These are phyloP conservation scores for Meiosimyza decipiens DNA, from an alignment of 2,888 invertebrate species.

Conservation along the genomic window DNA sequence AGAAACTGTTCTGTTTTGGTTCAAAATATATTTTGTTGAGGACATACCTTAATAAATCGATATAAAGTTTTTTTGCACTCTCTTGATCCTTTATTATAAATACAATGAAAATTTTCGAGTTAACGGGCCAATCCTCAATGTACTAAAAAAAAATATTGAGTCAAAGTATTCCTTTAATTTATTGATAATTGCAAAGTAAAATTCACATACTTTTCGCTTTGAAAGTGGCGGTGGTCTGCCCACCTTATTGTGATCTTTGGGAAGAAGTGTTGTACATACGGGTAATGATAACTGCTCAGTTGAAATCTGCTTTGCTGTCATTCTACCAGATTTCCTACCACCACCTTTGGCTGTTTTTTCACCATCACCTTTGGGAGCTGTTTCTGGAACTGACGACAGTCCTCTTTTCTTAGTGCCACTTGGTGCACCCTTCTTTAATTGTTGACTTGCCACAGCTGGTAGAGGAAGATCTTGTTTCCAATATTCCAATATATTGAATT, in stretches of 20 bases:
- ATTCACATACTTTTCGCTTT: constrained; percentile 48
- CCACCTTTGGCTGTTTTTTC: constrained; percentile 9
- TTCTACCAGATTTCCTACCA: not conserved
- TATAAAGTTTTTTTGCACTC: constrained; percentile 46
- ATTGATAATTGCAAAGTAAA: not conserved
- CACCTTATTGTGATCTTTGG: constrained; percentile 50
- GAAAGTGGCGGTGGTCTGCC: constrained; percentile 45
- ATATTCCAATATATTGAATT: constrained; percentile 45
- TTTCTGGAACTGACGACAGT: not conserved
- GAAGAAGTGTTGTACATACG: constrained; percentile 31
- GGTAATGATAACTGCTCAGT: not conserved
- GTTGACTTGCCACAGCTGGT: not conserved
- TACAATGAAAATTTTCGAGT: constrained; percentile 50
- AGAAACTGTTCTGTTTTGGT: no score
- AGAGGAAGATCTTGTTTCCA: constrained; percentile 32
- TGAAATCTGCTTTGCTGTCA: not conserved
- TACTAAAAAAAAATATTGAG: constrained; percentile 35
- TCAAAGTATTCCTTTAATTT: not conserved
- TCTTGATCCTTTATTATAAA: constrained; percentile 40
- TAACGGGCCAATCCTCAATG: constrained; percentile 53
- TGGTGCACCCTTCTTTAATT: not conserved
- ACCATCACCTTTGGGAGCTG: constrained; percentile 11
- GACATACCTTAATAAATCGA: constrained; percentile 48
- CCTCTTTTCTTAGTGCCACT: not conserved
- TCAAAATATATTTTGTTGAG: not conserved